Percentiles rank a stretch among this genome's conserved stretches.
These are phyloP conservation scores for Cochlearius cochlearius DNA, from an alignment of 2,113 vertebrate species.

Conservation along the genomic window DNA sequence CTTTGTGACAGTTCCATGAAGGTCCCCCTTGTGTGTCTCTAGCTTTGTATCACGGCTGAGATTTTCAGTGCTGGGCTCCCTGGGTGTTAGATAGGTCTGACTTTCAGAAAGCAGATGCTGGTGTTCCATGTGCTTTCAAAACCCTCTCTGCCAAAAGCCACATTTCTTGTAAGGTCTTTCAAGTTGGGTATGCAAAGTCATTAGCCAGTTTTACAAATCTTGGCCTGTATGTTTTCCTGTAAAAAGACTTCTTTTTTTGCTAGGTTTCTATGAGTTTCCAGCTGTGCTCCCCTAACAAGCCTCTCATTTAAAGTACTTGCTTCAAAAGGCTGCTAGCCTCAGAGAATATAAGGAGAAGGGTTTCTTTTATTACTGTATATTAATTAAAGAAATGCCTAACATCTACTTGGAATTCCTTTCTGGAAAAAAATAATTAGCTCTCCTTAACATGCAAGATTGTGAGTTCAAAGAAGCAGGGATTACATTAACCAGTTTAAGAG, in stretches of 20 bases:
- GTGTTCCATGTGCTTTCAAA: neutral
- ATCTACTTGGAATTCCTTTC: neutral
- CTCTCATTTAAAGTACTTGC: constrained; percentile 11
- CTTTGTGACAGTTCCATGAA: neutral
- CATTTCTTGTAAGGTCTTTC: neutral
- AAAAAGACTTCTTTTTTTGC: neutral
- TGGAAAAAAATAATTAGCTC: neutral
- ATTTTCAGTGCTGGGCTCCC: neutral
- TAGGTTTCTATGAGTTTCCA: neutral
- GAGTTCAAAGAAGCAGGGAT: neutral
- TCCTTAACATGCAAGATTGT: neutral
- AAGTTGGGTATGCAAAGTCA: neutral
- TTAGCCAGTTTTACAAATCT: constrained; percentile 7
- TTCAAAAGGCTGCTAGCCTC: constrained; percentile 39
- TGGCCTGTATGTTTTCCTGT: neutral
- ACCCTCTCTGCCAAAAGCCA: neutral
- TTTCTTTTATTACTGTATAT: constrained; percentile 22
- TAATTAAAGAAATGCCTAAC: constrained; percentile 29
- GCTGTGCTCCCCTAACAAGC: neutral
- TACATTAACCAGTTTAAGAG: neutral
- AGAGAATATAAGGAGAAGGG: neutral
- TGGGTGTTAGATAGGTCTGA: neutral
- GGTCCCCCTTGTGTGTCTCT: neutral
- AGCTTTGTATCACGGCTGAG: neutral
- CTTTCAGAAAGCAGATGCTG: neutral